Conservation (phyloP, 2,113 vertebrate species). For the Anoura caudifer region DNA sequence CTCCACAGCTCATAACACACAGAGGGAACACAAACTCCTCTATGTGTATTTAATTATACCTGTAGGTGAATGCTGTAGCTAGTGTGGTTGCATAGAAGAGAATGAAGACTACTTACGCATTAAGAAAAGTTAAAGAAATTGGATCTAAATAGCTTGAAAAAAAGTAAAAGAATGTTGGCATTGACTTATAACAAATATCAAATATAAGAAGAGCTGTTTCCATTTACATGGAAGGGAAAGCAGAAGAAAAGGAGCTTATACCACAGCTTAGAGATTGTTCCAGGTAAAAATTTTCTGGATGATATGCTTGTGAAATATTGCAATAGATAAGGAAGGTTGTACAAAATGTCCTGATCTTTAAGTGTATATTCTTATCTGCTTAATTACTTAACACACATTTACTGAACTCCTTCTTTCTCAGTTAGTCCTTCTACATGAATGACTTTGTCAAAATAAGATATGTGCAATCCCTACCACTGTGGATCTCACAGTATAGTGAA, state of each 20-base stretch:
- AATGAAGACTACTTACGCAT: neutral
- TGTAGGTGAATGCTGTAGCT: neutral
- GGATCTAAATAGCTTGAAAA: neutral
- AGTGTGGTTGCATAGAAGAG: neutral
- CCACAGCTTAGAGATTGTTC: neutral
- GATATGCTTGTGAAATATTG: neutral
- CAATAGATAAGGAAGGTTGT: neutral
- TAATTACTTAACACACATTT: neutral
- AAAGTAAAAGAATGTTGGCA: neutral
- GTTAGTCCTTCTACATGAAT: neutral
- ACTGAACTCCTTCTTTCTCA: neutral
- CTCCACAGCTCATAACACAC: neutral
- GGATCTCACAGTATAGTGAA: neutral
- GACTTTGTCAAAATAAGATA: neutral
- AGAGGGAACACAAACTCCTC: neutral
- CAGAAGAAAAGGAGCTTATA: neutral
- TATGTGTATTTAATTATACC: neutral
- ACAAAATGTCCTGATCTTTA: neutral
- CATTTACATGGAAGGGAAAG: neutral
- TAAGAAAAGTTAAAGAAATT: neutral
- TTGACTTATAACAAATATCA: neutral
- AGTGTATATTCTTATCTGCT: neutral
- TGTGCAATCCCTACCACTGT: neutral
- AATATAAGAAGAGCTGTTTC: neutral
- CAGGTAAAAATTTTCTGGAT: neutral